Evolutionary conservation across 2,113 vertebrate genomes (phyloP), one percentile per base, ranked within the genome.

Genomic region (Emydocephalus ijimae): DNA sequence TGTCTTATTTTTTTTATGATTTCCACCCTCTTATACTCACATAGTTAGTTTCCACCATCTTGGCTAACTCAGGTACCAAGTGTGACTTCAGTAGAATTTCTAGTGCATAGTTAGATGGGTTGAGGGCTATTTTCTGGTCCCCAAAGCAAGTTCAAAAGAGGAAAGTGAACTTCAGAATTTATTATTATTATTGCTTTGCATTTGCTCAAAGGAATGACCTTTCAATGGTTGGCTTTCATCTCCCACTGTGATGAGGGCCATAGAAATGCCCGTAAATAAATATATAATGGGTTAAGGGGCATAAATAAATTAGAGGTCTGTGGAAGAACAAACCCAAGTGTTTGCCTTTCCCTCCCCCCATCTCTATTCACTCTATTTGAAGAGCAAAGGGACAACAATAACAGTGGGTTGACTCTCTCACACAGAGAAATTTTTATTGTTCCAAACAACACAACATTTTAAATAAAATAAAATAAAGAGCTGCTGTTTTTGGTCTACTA

Each of bases 201-300:
- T 43, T 90, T 93, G 20, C 1, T 94, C 87, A 89, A 1, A 34
- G 85, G 85, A 88, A 88, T 93, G 85, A 74, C 85, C 85, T 91
- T 88, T 88, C 88, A 18, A 88, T 81, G 56, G 85, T 74, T 88
- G 90, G 39, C 24, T 11, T 91, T 88, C 85, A 93, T 54, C 87
- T 88, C 74, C 24, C 87, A 56, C 54, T 18, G 59, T 1, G 1
- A 93, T 34, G 89, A 93, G 34, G 20, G 18, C 21, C 74, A 93
- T 23, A 88, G 59, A 88, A 74, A 93, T 90, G 85, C 59, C 59
- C 39, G 74, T 93, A 90, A 43, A 89, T 89, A 89, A 89, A 91
- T 86, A 86, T 54, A 92, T 39, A 87, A 29, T 12, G 3, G 21
- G 0, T 85, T 39, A 45, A 64, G 50, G 8, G 34, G 23, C 1